A percentile compares a stretch with the other conserved stretches of the same genome.
Evolutionary conservation across 2,888 invertebrate species (phyloP).

Genomic region (Timandra comae): DNA sequence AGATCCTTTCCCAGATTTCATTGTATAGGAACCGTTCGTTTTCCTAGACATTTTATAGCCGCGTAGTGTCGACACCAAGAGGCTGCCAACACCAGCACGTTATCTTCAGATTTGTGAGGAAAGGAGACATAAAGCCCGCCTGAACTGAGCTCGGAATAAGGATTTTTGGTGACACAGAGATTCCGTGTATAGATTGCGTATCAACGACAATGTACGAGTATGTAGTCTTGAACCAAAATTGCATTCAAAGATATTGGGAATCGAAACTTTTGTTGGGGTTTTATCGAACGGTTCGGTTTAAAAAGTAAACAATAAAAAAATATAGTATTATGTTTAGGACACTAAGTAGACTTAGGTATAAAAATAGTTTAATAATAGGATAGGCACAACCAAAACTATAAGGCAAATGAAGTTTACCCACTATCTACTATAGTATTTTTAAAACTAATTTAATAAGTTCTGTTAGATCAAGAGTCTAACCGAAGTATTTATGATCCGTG

Average conservation of each 20-base stretch:
- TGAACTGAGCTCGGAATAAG: slow-evolving; percentile 40
- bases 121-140: slow-evolving; percentile 51
- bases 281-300: too few relatives aligned
- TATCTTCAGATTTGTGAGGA: slow-evolving; percentile 54
- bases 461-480: too few relatives aligned
- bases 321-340: too few relatives aligned
- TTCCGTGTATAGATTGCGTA: slow-evolving; percentile 37
- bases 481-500: too few relatives aligned
- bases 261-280: slow-evolving; percentile 17
- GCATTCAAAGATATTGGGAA: slow-evolving; percentile 22
- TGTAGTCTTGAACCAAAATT: slow-evolving; percentile 19
- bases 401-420: too few relatives aligned
- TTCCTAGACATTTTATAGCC: slow-evolving; percentile 34
- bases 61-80: slow-evolving; percentile 25
- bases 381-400: too few relatives aligned
- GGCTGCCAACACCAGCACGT: slow-evolving; percentile 32
- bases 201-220: slow-evolving; percentile 27
- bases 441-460: too few relatives aligned
- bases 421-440: too few relatives aligned
- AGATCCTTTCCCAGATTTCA: slow-evolving; percentile 34
- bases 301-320: too few relatives aligned
- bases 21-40: slow-evolving; percentile 22
- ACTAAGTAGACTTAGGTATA: too few relatives aligned
- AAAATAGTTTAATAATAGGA: too few relatives aligned
- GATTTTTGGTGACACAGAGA: slow-evolving; percentile 41